Conservation (phyloP, 1,140 invertebrate genomes). For the Drosophila ficusphila region DNA sequence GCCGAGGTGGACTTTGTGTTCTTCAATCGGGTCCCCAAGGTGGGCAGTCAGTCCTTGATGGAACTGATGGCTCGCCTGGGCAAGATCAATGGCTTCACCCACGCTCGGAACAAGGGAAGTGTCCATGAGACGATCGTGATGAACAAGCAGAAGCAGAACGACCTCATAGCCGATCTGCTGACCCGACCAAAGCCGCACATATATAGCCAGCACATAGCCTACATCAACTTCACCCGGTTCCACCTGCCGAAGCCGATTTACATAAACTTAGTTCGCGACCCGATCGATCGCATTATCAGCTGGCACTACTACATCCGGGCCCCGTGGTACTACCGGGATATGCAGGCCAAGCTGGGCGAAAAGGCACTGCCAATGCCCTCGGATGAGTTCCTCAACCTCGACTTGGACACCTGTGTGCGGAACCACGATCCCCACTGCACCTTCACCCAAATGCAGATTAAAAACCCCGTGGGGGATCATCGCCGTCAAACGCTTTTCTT, state of each 20-base stretch:
- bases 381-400: slow-evolving; percentile 94
- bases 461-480: slow-evolving; percentile 93
- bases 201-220: slow-evolving; percentile 80
- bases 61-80: slow-evolving; percentile 90
- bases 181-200: slow-evolving; percentile 86
- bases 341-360: slow-evolving; percentile 93
- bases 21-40: slow-evolving; percentile 95
- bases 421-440: slow-evolving; percentile 92
- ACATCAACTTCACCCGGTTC: slow-evolving; percentile 86
- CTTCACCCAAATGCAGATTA: slow-evolving; percentile 91
- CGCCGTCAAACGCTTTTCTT: slow-evolving; percentile 93
- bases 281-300: slow-evolving; percentile 94
- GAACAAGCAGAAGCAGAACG: slow-evolving; percentile 89
- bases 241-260: slow-evolving; percentile 93
- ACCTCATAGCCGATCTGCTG: slow-evolving; percentile 84
- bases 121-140: slow-evolving; percentile 93
- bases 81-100: slow-evolving; percentile 90
- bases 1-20: slow-evolving; percentile 91
- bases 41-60: slow-evolving; percentile 95
- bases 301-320: slow-evolving; percentile 94
- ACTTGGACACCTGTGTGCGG: slow-evolving; percentile 94
- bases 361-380: slow-evolving; percentile 90
- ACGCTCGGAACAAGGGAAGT: slow-evolving; percentile 92
- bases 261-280: slow-evolving; percentile 94
- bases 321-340: slow-evolving; percentile 94